Base-by-base conservation (phyloP, 2,888 invertebrate genomes). In the Sarcophaga carnaria region DNA sequence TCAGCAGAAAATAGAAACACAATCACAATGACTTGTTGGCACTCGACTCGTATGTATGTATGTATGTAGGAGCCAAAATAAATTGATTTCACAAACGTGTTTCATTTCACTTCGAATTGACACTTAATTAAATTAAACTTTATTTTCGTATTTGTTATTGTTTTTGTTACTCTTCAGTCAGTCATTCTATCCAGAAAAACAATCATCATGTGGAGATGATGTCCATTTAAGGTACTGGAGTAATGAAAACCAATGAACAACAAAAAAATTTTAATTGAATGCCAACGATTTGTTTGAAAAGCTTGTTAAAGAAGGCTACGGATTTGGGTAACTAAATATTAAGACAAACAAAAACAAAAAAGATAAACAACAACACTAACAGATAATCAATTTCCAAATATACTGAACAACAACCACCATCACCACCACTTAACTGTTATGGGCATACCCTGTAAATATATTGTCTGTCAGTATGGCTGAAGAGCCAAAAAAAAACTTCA, bases 51-150 rank as follows among this genome's bases (percentile, higher is more conserved):
- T 37, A 37, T 37, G 37, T 37, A 37, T 10, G 37, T 37, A 10
- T 10, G 8, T 10, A 10, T 37, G 37, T 37, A 37, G 2, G 72
- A 20, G 1, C 5, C 45, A 80, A 59, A 74, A 62, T 62, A 10
- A 54, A 54, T 17, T 54, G 17, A 54, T 54, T 54, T 54, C 17
- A 14, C 37, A 37, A 37, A 37, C 37, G 54, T 12, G 17, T 54
- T 14, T 54, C 17, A 14, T 75, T 81, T 67, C 62, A 69, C 75
- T 81, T 49, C 78, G 62, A 67, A 72, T 78, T 83, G 83, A 67
- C 67, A 78, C 72, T 78, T 83, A 78, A 77, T 83, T 83, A 83
- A 78, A 83, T 49, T 49, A 22, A 77, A 78, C 60, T 71, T 82
- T 82, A 78, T 82, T 83, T 47, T 60, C 47, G 11, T 47, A 71